Evolutionary conservation across 2,113 vertebrate species (phyloP).

Genomic region (Coregonus clupeaformis): DNA sequence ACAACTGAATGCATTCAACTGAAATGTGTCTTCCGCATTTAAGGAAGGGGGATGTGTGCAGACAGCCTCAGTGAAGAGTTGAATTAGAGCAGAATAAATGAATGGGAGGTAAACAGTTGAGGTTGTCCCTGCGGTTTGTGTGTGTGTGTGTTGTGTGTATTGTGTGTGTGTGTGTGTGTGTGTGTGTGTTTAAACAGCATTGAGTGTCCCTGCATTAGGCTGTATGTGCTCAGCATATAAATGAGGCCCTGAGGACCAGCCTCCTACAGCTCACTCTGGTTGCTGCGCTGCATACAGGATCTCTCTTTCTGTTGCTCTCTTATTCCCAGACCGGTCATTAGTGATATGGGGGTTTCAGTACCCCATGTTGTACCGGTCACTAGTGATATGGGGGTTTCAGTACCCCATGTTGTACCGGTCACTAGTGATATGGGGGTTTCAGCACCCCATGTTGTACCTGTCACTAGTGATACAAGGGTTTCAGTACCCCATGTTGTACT

Average conservation of each 20-base stretch:
- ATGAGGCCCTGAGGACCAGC: slow-evolving; percentile 38
- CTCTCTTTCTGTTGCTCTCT: background rate
- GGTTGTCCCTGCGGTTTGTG: no score
- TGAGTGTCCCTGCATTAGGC: slow-evolving; percentile 25
- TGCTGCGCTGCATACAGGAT: slow-evolving; percentile 4
- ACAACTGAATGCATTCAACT: no score
- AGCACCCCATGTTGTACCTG: no score
- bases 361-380: slow-evolving; percentile 20
- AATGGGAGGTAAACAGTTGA: slow-evolving; percentile 41
- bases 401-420: no score
- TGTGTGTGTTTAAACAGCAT: background rate
- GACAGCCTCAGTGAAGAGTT: slow-evolving; percentile 23
- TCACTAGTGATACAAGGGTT: no score
- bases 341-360: slow-evolving; percentile 31
- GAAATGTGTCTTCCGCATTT: no score
- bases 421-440: no score
- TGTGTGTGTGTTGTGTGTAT: background rate
- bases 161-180: background rate
- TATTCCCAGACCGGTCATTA: slow-evolving; percentile 11
- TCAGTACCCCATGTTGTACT: no score
- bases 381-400: background rate
- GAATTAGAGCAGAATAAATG: slow-evolving; percentile 55
- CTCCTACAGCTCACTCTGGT: background rate
- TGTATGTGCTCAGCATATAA: slow-evolving; percentile 62
- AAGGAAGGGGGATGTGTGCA: slow-evolving; percentile 26